A percentile compares a stretch with the other conserved stretches of the same genome.
phyloP scores from a whole-genome alignment of 92 coral and sea anemone genomes.

The Porites evermanni region DNA sequence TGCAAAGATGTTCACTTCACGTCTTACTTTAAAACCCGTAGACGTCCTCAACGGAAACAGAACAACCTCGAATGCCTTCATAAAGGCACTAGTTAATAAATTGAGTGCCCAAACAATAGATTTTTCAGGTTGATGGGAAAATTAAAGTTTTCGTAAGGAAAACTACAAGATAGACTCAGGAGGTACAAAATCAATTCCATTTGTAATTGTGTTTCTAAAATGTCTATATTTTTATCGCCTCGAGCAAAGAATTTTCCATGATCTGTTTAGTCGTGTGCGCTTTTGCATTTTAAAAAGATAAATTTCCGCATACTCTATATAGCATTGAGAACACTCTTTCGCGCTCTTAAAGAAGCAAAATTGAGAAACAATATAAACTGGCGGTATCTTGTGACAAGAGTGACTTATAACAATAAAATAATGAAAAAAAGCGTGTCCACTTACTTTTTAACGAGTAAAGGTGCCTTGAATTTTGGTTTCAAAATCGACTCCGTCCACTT shows the following conservation, averaged over 20 bases:
- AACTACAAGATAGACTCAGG: too few species aligned
- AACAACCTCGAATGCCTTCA: neutral
- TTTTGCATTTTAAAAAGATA: neutral
- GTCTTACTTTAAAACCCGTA: neutral
- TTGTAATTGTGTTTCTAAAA: constrained; percentile 8
- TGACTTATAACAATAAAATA: neutral
- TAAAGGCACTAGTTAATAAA: neutral
- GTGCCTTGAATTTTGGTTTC: neutral
- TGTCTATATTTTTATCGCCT: constrained; percentile 27
- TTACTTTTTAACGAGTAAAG: neutral
- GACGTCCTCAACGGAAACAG: neutral
- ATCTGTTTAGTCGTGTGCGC: neutral
- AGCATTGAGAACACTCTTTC: too few species aligned
- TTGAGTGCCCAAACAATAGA: neutral
- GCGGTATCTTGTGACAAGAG: too few species aligned
- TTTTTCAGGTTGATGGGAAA: too few species aligned
- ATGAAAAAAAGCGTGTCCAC: neutral
- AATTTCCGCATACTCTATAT: neutral
- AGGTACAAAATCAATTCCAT: too few species aligned
- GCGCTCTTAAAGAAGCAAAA: too few species aligned
- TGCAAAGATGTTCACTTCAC: constrained; percentile 1
- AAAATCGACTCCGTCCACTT: too few species aligned
- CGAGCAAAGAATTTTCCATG: constrained; percentile 4
- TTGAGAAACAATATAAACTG: too few species aligned
- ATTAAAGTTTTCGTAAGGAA: too few species aligned